A percentile compares a stretch with the other conserved stretches of the same genome.
phyloP scores from a whole-genome alignment of 2,113 vertebrate species.

The Epinephelus fuscoguttatus region DNA sequence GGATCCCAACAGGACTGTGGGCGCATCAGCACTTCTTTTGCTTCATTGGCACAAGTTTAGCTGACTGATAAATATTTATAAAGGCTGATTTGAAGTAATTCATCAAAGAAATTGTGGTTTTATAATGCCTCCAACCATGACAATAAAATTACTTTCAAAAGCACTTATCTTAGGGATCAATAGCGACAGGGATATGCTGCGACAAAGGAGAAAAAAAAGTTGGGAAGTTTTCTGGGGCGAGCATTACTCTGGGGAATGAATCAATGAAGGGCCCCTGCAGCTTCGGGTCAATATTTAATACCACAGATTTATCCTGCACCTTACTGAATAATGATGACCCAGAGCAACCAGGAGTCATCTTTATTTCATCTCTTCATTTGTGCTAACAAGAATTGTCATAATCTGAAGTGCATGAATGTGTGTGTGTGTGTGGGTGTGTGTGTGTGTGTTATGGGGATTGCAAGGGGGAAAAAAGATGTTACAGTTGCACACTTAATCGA shows the following conservation, averaged over 20 bases:
- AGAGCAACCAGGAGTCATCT: constrained; percentile 14
- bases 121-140: constrained; percentile 47
- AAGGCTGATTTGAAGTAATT: constrained; percentile 63
- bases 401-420: background rate
- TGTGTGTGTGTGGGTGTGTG: no score
- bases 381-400: constrained; percentile 27
- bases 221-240: constrained; percentile 45
- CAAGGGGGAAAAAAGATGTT: background rate
- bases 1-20: constrained; percentile 18
- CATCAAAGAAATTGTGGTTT: constrained; percentile 65
- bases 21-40: constrained; percentile 62
- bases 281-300: constrained; percentile 66
- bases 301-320: constrained; percentile 35
- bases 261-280: constrained; percentile 61
- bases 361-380: constrained; percentile 26
- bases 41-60: constrained; percentile 69
- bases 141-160: constrained; percentile 64
- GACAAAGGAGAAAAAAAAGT: constrained; percentile 49
- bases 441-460: background rate
- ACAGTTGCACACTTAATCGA: background rate
- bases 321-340: constrained; percentile 39
- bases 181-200: constrained; percentile 52
- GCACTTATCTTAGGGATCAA: constrained; percentile 62
- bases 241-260: constrained; percentile 43
- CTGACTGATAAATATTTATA: constrained; percentile 76